Base-by-base conservation (phyloP, 53 echinoderm and acorn worm species). In the Henricia sp. region DNA sequence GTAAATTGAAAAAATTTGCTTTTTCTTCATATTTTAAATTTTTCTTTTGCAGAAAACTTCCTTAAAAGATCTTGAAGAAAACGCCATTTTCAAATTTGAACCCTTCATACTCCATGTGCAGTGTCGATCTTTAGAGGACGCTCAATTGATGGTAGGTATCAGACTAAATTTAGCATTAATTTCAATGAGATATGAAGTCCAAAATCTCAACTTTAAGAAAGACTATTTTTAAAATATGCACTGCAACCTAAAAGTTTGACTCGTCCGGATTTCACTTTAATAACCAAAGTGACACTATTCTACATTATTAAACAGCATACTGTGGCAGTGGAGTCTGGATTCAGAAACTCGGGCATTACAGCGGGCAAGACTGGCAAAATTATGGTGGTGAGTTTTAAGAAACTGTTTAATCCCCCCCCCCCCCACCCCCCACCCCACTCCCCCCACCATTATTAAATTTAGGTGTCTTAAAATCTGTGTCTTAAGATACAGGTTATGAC, bases 61-160 rank as follows among this genome's bases (percentile, higher is more conserved):
- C 8, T 13, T 93, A 25, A 53, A 53, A 32, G 67, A 57, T 36
- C 52, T 85, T 13, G 57, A 54, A 33, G 88, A 84, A 44, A 83
- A 57, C 3, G 94, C 91, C 26, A 85, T 96, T 13, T 77, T 96
- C 36, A 96, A 96, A 30, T 96, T 89, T 85, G 96, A 96, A 75
- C 91, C 96, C 28, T 93, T 96, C 46, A 87, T 96, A n/a, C 91
- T 96, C 23, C 96, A 94, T 87, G 94, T 94, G 3, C 96, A 96
- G 59, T 96, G 96, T 44, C 51, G 74, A 27, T 68, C 60, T 5
- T 44, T 91, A 10, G 87, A 89, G 13, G 83, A 90, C 80, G 96
- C 96, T 5, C 87, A 87, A 38, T 50, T 87, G 32, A 84, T 96
- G 93, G 96, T 96, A 68, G 64, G 88, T 50, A 72, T 24, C 30